These are phyloP conservation scores for Rugalucina vietnamica DNA, from an alignment of 2,888 invertebrate species.

Conservation along the genomic window DNA sequence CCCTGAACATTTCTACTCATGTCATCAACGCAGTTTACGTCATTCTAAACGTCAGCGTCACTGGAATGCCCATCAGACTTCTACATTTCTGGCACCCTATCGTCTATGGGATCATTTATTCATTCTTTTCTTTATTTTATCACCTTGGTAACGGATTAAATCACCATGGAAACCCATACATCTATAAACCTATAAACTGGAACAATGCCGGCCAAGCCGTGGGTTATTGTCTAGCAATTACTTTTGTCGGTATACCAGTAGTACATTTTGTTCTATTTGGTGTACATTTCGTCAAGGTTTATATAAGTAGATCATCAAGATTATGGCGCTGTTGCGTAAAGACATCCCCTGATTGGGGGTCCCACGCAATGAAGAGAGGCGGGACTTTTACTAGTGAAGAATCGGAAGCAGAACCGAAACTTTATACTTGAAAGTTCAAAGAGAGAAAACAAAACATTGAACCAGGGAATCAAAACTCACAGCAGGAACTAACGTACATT, in stretches of 20 bases:
- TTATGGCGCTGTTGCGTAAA: not conserved
- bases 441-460: too few species aligned
- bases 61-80: slow-evolving; percentile 67
- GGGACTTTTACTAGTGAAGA: not conserved
- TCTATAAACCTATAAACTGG: slow-evolving; percentile 91
- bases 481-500: too few species aligned
- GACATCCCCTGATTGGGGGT: not conserved
- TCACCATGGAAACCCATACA: slow-evolving; percentile 87
- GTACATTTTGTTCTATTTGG: slow-evolving; percentile 57
- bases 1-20: slow-evolving; percentile 66
- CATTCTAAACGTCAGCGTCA: slow-evolving; percentile 66
- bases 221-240: slow-evolving; percentile 52
- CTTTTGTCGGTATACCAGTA: slow-evolving; percentile 64
- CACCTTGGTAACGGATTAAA: slow-evolving; percentile 89
- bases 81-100: slow-evolving; percentile 70
- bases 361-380: not conserved
- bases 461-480: too few species aligned
- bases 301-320: not conserved
- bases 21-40: slow-evolving; percentile 70
- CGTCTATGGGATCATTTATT: slow-evolving; percentile 71
- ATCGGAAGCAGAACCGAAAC: not conserved
- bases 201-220: slow-evolving; percentile 57
- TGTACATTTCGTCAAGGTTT: slow-evolving; percentile 45
- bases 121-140: slow-evolving; percentile 89
- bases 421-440: too few species aligned